Conservation (phyloP, 30 jellyfish, hydroid and myxozoan genomes). For the Haliclystus octoradiatus region DNA sequence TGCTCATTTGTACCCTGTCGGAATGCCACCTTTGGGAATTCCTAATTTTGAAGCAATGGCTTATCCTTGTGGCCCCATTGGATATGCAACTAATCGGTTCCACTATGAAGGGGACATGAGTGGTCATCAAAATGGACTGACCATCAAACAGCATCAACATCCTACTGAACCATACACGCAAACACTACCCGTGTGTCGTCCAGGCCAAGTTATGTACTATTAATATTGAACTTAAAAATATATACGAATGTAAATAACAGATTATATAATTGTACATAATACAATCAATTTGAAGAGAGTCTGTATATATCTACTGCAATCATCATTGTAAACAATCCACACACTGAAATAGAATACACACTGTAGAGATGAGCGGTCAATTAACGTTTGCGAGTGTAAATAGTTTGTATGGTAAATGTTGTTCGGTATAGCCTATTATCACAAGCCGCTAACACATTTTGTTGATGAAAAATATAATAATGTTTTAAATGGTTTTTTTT, state of each 20-base stretch:
- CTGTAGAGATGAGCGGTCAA: no score
- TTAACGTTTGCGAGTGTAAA: no score
- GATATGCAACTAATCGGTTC: neutral
- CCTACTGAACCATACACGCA: slow-evolving; percentile 36
- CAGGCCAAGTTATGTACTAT: slow-evolving; percentile 51
- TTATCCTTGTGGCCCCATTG: neutral
- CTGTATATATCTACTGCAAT: no score
- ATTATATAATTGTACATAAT: no score
- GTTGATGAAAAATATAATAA: no score
- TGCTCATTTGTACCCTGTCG: neutral
- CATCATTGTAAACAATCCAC: no score
- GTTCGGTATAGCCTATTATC: no score
- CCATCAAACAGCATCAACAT: slow-evolving; percentile 10
- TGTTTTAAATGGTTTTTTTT: no score
- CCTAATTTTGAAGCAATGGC: neutral
- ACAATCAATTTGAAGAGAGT: no score
- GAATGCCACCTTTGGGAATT: neutral
- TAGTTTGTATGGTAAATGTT: no score
- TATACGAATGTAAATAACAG: neutral
- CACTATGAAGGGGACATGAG: neutral
- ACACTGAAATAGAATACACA: no score
- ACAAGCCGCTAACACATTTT: no score
- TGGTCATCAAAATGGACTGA: neutral
- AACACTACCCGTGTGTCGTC: slow-evolving; percentile 23
- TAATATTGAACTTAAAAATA: slow-evolving; percentile 21